Conservation (phyloP, 2,797 vertebrate species). For the Linurgus olivaceus region DNA sequence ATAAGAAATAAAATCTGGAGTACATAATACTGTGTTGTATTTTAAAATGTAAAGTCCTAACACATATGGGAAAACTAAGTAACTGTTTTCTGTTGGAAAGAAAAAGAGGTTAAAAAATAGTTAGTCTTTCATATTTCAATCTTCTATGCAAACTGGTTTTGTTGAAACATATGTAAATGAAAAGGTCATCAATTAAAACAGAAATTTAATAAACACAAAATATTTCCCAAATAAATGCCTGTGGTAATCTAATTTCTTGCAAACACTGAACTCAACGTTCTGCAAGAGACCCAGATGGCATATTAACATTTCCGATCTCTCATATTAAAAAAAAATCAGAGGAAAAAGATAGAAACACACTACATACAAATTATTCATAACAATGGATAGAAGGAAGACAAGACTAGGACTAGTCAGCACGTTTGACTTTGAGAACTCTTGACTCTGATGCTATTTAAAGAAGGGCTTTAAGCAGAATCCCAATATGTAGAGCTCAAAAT, state of each 20-base stretch:
- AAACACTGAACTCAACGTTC: conserved; percentile 67
- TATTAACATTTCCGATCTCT: conserved; percentile 61
- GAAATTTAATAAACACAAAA: conserved; percentile 79
- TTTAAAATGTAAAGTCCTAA: conserved; percentile 28
- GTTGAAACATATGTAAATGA: conserved; percentile 75
- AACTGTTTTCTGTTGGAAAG: not conserved
- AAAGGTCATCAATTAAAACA: conserved; percentile 77
- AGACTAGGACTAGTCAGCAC: not conserved
- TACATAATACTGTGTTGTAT: not conserved
- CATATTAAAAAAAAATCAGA: not conserved
- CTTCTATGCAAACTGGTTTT: conserved; percentile 42
- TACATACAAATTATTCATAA: conserved; percentile 1
- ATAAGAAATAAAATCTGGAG: conserved; percentile 1
- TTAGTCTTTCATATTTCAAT: conserved; percentile 14
- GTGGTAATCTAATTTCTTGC: conserved; percentile 77
- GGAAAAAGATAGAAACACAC: not conserved
- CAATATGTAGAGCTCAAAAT: not conserved
- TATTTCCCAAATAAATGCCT: conserved; percentile 80
- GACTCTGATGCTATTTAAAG: not conserved
- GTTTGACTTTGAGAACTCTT: conserved; percentile 10
- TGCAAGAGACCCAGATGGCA: conserved; percentile 71
- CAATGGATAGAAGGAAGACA: not conserved
- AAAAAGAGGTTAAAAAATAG: conserved; percentile 26
- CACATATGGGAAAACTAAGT: not conserved
- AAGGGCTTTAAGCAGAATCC: conserved; percentile 25